phyloP scores from a whole-genome alignment of 2,113 vertebrate genomes.

The Elaphurus davidianus region DNA sequence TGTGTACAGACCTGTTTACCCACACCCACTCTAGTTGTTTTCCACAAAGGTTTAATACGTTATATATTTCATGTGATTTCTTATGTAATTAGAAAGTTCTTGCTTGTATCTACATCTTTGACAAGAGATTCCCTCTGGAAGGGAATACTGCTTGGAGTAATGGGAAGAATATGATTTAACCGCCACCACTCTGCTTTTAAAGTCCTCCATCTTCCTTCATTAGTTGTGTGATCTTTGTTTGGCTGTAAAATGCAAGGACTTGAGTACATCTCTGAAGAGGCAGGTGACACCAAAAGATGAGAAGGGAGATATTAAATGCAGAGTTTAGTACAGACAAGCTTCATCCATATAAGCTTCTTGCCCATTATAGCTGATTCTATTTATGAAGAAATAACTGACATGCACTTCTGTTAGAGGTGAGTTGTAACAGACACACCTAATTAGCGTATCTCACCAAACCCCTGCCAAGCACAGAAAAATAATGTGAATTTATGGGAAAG shows the following conservation, averaged over 20 bases:
- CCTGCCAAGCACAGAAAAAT: neutral
- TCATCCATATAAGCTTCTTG: neutral
- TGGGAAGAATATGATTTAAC: neutral
- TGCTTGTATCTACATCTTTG: neutral
- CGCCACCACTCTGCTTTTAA: neutral
- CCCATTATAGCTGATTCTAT: neutral
- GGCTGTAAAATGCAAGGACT: neutral
- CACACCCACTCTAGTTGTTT: neutral
- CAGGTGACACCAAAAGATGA: neutral
- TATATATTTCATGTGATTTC: neutral
- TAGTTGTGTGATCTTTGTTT: neutral
- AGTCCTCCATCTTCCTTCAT: neutral
- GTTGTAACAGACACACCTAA: neutral
- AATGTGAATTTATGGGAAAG: neutral
- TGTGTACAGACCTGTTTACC: neutral
- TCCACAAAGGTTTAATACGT: neutral
- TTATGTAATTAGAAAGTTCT: neutral
- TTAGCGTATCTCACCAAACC: neutral
- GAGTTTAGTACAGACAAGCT: neutral
- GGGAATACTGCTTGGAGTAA: neutral
- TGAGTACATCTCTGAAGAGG: neutral
- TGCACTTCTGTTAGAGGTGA: neutral
- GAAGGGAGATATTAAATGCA: neutral
- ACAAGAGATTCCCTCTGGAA: neutral
- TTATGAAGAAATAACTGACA: neutral